Evolutionary conservation across 2,113 vertebrate species (phyloP), one percentile per base, ranked within the genome.

Genomic region (Uropsilus gracilis): DNA sequence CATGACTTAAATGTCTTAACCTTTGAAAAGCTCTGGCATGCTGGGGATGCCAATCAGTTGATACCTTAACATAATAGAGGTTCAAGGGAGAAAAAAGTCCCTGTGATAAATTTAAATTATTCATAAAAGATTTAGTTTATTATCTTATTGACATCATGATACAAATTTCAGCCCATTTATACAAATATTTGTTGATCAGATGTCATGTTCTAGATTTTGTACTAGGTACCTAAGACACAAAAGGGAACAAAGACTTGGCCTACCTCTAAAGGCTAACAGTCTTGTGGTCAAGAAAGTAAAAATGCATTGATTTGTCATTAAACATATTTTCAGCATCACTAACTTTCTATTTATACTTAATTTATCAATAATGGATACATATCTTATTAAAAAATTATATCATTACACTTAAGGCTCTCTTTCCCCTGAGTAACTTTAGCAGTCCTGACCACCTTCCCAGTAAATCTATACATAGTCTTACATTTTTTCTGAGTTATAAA

Each of bases 241-340:
- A 85, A 85, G 72, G 64, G 26, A 88, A 30, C 4, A 39, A 53
- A 57, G 18, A 61, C 9, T 12, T 5, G 46, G 30, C 14, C 46
- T 50, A 2, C 20, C 24, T 92, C 9, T n/a, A 82, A 68, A 77
- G 28, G 14, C 59, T 88, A 48, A 78, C 24, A 90, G 26, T 53
- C 55, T 86, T 39, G 75, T 46, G 34, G 46, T 17, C 48, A 93
- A 44, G 30, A 50, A 42, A 78, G n/a, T 28, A 44, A 75, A n/a
- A 42, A 85, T 81, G 71, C 5, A 69, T 50, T 77, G 39, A 20
- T 28, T 80, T 80, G 26, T 84, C 57, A 82, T 78, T 89, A 66
- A 94, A 88, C 8, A 39, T 82, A 42, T 77, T 94, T 95, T 82
- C 17, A 73, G 37, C 59, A 50, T 30, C 20, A 94, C 57, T 88